Percentiles rank a stretch among this genome's conserved stretches.
Conservation (phyloP, 35 echinoderm and acorn worm genomes). For the Heliocidaris tuberculata region DNA sequence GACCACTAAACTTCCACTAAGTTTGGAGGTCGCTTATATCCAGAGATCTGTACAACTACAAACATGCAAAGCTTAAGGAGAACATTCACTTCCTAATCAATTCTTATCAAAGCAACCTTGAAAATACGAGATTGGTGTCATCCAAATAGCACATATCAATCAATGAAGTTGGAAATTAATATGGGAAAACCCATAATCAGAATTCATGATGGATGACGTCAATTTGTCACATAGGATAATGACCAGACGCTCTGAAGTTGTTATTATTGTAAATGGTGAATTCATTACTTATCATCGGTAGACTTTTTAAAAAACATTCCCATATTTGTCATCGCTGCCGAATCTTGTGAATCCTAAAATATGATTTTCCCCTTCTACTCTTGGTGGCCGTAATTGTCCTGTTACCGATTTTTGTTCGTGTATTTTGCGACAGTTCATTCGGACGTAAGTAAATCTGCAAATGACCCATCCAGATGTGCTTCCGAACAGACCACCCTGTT, state of each 20-base stretch:
- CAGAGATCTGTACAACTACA: too few species aligned
- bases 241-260: neutral
- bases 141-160: neutral
- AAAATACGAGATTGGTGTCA: neutral
- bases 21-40: too few species aligned
- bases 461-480: conserved; percentile 28
- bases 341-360: neutral
- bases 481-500: neutral
- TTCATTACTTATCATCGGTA: neutral
- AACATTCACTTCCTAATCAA: neutral
- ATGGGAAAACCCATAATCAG: conserved; percentile 1
- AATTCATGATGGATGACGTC: neutral
- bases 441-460: neutral
- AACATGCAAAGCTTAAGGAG: too few species aligned
- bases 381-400: neutral
- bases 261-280: neutral
- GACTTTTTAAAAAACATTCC: neutral
- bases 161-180: neutral
- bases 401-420: neutral
- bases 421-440: neutral
- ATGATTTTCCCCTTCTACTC: neutral
- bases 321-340: neutral
- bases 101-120: neutral
- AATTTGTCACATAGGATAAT: conserved; percentile 19
- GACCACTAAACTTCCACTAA: too few species aligned